Base-by-base conservation (phyloP, 2,888 invertebrate genomes). In the Tetropium fuscum region DNA sequence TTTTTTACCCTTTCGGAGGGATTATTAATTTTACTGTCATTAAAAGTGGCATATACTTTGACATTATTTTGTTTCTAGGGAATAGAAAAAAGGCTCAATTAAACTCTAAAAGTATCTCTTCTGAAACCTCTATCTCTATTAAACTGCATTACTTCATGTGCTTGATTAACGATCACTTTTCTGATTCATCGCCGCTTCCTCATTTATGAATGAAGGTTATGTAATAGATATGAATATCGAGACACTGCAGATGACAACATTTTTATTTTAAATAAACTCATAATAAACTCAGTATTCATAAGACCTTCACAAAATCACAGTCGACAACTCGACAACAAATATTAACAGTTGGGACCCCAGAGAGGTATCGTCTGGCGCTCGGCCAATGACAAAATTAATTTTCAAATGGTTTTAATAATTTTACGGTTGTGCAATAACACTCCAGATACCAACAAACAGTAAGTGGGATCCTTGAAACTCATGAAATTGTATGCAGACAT, bases 281-380 rank as follows among this genome's bases (percentile, higher is more conserved):
- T 41, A 41, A 22, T 41, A 41, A 7, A 11, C 22, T 11, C 11
- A 11, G 38, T 48, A 36, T 48, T 48, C 34, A 48, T 34, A 48
- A 40, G 51, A 38, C 51, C 51, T 51, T 40, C 51, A 40, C 38
- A 19, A 51, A 51, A 49, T 38, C n/a, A 27, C 38, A 44, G 44
- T 30, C 44, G n/a, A 25, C n/a, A 36, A n/a, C 36, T 36, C 34
- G 34, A 16, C 43, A 27, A 15, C 44, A 27, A 51, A 51, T 38
- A 40, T 51, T 51, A 51, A 25, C 13, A 13, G 25, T 25, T 51
- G n/a, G 16, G 51, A 51, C 40, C 40, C 38, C 38, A 51, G 40
- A 38, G 44, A 44, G 25, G 27, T 27, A 27, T 15, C 10, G 51
- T 51, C 40, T 51, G 51, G 51, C 25, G 51, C 15, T 7, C 25